Percentiles rank a stretch among this genome's conserved stretches.
These are phyloP conservation scores for Anolis apletophallus DNA, from an alignment of 2,797 vertebrate species.

Conservation along the genomic window DNA sequence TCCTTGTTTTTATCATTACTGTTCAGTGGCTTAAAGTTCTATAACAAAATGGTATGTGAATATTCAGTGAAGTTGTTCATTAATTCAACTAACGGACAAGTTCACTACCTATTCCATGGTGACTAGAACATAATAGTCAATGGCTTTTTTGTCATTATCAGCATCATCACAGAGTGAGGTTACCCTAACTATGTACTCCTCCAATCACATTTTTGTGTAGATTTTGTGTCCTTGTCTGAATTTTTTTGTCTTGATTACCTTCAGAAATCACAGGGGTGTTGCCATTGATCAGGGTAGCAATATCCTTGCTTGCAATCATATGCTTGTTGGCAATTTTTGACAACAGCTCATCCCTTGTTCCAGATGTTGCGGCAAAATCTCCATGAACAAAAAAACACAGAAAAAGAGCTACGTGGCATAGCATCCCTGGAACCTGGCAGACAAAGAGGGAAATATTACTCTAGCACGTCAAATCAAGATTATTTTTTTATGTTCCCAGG, in stretches of 20 bases:
- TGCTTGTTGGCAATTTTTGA: not conserved
- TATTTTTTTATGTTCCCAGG: not conserved
- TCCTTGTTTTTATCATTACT: too few species aligned
- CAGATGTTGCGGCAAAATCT: constrained; percentile 12
- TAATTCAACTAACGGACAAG: not conserved
- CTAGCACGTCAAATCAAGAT: not conserved
- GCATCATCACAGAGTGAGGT: not conserved
- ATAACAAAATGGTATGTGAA: not conserved
- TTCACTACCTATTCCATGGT: not conserved
- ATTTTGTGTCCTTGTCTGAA: not conserved
- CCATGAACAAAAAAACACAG: constrained; percentile 35
- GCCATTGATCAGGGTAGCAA: not conserved
- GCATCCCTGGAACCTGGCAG: constrained; percentile 27
- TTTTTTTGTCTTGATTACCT: constrained; percentile 29
- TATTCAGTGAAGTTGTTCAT: not conserved
- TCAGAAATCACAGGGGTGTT: not conserved
- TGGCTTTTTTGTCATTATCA: not conserved
- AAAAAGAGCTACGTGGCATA: not conserved
- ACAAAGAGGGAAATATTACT: not conserved
- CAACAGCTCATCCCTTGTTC: not conserved
- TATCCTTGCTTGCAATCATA: not conserved
- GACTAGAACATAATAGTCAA: not conserved
- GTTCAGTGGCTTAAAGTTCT: not conserved
- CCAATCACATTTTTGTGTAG: not conserved
- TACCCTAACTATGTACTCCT: not conserved